Percentiles rank a stretch among this genome's conserved stretches.
phyloP scores from a whole-genome alignment of 2,113 vertebrate species.

The Cromileptes altivelis region DNA sequence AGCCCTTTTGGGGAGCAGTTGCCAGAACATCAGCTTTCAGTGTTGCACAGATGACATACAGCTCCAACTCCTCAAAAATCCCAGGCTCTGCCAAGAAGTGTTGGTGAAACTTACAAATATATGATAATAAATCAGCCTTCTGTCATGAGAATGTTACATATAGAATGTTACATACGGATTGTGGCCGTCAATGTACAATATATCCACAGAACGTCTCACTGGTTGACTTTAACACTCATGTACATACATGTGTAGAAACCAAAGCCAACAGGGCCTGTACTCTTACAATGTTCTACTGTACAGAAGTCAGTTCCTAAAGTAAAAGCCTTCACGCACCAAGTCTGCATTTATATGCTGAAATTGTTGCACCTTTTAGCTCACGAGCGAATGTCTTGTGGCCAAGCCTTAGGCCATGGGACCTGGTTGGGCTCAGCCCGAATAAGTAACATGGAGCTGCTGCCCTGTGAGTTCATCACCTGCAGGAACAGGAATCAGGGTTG shows the following conservation, averaged over 20 bases:
- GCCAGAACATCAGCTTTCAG: slow-evolving; percentile 8
- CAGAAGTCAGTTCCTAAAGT: no score
- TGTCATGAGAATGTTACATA: background rate
- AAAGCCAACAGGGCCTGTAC: background rate
- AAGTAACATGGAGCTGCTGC: no score
- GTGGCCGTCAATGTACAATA: background rate
- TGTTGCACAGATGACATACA: background rate
- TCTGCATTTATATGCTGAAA: background rate
- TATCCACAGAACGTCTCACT: background rate
- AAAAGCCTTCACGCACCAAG: background rate
- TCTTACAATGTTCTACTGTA: background rate
- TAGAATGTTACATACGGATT: background rate
- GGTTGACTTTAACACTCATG: no score
- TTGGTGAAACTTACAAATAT: background rate
- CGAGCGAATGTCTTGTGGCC: no score
- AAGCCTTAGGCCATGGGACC: no score
- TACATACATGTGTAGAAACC: background rate
- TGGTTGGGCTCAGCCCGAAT: no score
- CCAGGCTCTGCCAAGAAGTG: background rate
- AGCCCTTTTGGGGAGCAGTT: background rate
- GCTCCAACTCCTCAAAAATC: background rate
- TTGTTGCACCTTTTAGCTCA: background rate
- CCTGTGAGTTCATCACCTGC: no score
- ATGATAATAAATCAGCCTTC: background rate
- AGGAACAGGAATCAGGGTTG: no score